phyloP scores from a whole-genome alignment of 2,797 vertebrate species.

The Pseudochirops cupreus region DNA sequence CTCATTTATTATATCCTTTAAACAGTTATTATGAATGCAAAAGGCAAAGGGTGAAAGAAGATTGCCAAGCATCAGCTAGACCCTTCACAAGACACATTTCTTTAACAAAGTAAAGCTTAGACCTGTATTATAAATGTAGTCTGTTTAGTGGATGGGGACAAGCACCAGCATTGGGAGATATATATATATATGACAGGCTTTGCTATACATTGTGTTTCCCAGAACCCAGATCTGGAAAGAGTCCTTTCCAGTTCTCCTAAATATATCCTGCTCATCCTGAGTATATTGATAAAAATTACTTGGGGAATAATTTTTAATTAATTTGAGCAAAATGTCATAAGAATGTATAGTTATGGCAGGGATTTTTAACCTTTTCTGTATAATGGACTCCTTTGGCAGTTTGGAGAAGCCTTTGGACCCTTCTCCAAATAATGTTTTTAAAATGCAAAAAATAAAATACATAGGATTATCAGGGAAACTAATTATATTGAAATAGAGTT shows the following conservation, averaged over 20 bases:
- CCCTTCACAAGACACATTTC: neutral
- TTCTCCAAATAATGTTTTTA: neutral
- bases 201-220: neutral
- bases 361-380: neutral
- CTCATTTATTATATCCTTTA: neutral
- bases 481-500: neutral
- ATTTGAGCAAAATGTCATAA: neutral
- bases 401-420: neutral
- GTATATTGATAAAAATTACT: neutral
- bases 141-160: neutral
- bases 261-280: neutral
- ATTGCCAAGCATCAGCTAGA: neutral
- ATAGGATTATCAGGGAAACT: neutral
- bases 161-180: neutral
- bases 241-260: neutral
- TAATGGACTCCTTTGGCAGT: neutral
- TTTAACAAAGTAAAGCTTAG: neutral
- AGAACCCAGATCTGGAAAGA: neutral
- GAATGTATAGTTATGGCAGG: neutral
- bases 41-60: neutral
- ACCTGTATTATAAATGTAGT: neutral
- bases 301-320: neutral
- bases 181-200: neutral
- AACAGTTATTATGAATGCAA: neutral
- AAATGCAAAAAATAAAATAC: neutral